Base-by-base conservation (phyloP, 2,888 invertebrate genomes). In the Icerya purchasi region DNA sequence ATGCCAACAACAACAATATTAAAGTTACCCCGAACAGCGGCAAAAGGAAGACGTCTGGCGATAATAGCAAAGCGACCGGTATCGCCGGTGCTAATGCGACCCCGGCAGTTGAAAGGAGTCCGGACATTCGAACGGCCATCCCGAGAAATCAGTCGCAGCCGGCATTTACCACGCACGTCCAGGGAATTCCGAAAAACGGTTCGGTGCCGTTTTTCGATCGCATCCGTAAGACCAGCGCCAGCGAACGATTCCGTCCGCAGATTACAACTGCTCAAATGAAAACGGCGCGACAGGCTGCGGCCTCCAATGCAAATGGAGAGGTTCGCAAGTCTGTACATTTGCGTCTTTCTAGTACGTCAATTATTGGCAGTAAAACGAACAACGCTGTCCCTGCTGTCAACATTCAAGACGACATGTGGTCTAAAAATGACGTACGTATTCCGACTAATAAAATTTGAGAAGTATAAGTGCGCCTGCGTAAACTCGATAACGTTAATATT, bases 141-240 rank as follows among this genome's bases (percentile, higher is more conserved):
- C 83, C 85, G 0, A 79, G 89, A 63, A 89, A 89, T 73, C 87
- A 87, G 63, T 88, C 87, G 14, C 89, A 89, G 64, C 88, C 89
- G 0, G 87, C 88, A 18, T 87, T 88, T 71, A 82, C 83, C 22
- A 78, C 83, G 8, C 80, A 81, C 62, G 79, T 79, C 54, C 81
- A 80, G 65, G 84, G 83, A 8, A 70, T 80, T 68, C 88, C 89
- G 60, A 89, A 89, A 73, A 90, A 90, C 69, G 88, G 88, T 53
- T 89, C 89, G 2, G 90, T 91, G 64, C 90, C 90, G 24, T 85
- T 87, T 70, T 89, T 91, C 73, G 87, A 87, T 72, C 75, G 90
- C 54, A 84, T 88, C 62, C 77, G 87, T 56, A 88, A 88, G 71
- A 84, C 86, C 53, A 86, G 86, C 66, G 81, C 83, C 61, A 83